These are phyloP conservation scores for Chymomyza procnemis DNA, from an alignment of 2,888 invertebrate species.

Conservation along the genomic window DNA sequence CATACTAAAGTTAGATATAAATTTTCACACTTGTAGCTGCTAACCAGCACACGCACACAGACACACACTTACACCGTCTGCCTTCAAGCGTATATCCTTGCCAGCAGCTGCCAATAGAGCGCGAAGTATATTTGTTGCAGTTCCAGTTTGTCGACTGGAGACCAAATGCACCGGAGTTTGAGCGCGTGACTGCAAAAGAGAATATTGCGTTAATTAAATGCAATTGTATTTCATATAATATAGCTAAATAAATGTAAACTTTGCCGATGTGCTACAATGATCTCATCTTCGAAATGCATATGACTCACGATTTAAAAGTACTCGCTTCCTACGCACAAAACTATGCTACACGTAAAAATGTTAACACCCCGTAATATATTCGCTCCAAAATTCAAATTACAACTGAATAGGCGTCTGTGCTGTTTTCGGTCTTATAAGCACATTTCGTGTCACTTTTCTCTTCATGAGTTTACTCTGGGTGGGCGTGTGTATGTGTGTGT, in stretches of 20 bases:
- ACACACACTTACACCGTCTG: constrained; percentile 88
- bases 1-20: background rate
- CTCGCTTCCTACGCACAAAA: background rate
- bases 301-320: background rate
- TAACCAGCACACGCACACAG: background rate
- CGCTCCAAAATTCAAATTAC: constrained; percentile 64
- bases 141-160: constrained; percentile 93
- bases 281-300: background rate
- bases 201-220: background rate
- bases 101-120: constrained; percentile 92
- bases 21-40: constrained; percentile 50
- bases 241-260: constrained; percentile 3
- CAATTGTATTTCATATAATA: background rate
- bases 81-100: constrained; percentile 91
- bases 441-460: constrained; percentile 66
- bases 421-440: constrained; percentile 63
- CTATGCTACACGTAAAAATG: background rate
- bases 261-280: background rate
- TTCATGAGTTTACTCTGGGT: background rate
- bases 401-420: constrained; percentile 56
- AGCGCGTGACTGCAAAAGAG: constrained; percentile 85
- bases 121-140: constrained; percentile 93
- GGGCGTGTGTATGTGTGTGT: background rate
- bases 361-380: constrained; percentile 40
- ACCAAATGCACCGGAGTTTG: constrained; percentile 97